A percentile compares a stretch with the other conserved stretches of the same genome.
These are phyloP conservation scores for Arremon brunneinucha DNA, from an alignment of 2,797 vertebrate species.

Conservation along the genomic window DNA sequence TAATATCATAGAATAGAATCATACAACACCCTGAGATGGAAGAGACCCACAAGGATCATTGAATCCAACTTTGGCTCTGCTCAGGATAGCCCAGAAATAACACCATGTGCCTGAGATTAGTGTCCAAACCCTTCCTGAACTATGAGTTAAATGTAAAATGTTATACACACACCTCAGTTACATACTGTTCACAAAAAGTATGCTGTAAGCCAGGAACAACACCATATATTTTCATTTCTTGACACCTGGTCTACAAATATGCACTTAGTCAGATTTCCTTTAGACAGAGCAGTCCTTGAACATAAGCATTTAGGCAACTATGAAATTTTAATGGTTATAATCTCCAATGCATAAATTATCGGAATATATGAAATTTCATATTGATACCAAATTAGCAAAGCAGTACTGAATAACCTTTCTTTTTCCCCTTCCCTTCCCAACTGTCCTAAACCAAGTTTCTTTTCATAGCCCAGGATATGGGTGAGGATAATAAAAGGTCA, in stretches of 20 bases:
- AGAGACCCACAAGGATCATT: background rate
- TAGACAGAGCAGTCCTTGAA: background rate
- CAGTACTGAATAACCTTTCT: background rate
- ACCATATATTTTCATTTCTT: background rate
- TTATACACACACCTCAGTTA: background rate
- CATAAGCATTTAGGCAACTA: background rate
- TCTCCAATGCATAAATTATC: background rate
- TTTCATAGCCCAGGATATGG: background rate
- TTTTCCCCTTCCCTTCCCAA: background rate
- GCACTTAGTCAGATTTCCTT: background rate
- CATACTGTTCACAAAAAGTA: background rate
- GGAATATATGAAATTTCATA: background rate
- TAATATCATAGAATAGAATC: background rate
- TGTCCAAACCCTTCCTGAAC: background rate
- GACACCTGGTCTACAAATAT: background rate
- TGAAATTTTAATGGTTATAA: background rate
- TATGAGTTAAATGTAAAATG: background rate
- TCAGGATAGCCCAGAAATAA: background rate
- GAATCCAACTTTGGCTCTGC: background rate
- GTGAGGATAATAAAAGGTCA: constrained; percentile 15
- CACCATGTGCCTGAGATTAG: background rate
- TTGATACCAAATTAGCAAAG: background rate
- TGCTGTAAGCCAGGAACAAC: background rate
- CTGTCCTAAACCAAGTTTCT: background rate
- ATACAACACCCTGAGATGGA: background rate